These are phyloP conservation scores for Neomorphus geoffroyi DNA, from an alignment of 2,797 vertebrate genomes.

Conservation along the genomic window DNA sequence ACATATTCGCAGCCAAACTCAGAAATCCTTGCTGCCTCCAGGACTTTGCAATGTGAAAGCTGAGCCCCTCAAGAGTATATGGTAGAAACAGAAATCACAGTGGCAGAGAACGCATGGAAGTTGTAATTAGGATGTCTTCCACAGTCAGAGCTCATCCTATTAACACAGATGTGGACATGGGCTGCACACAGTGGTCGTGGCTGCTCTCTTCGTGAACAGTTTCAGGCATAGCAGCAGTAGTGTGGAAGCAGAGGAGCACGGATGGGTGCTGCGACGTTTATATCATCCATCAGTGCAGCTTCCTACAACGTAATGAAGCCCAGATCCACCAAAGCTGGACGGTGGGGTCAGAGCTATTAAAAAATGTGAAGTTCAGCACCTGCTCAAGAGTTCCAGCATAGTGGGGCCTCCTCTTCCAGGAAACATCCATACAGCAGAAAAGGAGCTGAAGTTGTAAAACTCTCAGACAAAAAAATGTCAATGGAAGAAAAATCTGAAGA, in stretches of 20 bases:
- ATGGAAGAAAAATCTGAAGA: background rate
- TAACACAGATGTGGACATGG: fast-evolving
- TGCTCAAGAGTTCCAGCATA: background rate
- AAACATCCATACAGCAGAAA: background rate
- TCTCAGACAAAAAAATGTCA: background rate
- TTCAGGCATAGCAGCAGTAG: fast-evolving
- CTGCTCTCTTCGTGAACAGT: background rate
- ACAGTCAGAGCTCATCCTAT: background rate
- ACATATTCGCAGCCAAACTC: slow-evolving; percentile 26
- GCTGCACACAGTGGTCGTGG: fast-evolving
- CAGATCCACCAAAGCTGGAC: background rate
- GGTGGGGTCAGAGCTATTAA: background rate
- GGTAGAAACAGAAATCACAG: background rate
- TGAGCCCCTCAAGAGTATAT: background rate
- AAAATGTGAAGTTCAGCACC: background rate
- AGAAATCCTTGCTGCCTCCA: slow-evolving; percentile 11
- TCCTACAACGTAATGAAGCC: background rate
- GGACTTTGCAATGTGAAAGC: background rate
- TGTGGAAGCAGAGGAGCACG: background rate
- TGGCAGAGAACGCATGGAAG: background rate
- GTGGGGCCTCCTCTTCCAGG: background rate
- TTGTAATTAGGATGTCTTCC: background rate
- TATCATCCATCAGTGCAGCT: background rate
- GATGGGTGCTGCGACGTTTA: background rate
- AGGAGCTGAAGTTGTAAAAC: background rate